Conservation (phyloP, 2,888 invertebrate species). For the Pandemis cinnamomeana region DNA sequence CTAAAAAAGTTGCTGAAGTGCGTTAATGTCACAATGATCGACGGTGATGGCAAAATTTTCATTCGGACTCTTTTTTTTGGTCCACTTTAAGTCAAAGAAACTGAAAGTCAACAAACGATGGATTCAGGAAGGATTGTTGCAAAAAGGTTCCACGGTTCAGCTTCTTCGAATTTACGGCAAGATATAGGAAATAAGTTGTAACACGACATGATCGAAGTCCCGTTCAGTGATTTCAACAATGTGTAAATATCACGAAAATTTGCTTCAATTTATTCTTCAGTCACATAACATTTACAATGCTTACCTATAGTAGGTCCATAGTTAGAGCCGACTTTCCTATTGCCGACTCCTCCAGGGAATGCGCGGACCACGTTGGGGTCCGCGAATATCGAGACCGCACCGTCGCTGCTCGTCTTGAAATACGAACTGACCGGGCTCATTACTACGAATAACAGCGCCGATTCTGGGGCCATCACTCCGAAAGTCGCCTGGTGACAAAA, state of each 20-base stretch:
- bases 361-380: slow-evolving; percentile 94
- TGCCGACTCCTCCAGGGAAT: slow-evolving; percentile 98
- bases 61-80: no score
- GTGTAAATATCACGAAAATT: not conserved
- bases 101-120: no score
- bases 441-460: slow-evolving; percentile 96
- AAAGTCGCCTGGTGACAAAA: slow-evolving; percentile 89
- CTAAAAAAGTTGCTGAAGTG: no score
- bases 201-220: not conserved
- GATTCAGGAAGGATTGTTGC: no score
- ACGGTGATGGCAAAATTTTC: no score
- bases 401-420: slow-evolving; percentile 87
- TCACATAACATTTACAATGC: slow-evolving; percentile 18
- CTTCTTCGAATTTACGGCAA: no score
- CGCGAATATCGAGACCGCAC: slow-evolving; percentile 94
- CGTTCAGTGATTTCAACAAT: not conserved
- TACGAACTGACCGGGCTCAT: slow-evolving; percentile 97
- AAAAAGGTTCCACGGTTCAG: no score
- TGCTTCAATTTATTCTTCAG: not conserved
- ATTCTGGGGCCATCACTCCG: slow-evolving; percentile 94
- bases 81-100: no score
- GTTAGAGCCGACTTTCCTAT: slow-evolving; percentile 97
- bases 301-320: slow-evolving; percentile 92
- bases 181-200: no score
- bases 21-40: no score